Conservation (phyloP, 23 tunicate species). For the Trididemnum clinides region DNA sequence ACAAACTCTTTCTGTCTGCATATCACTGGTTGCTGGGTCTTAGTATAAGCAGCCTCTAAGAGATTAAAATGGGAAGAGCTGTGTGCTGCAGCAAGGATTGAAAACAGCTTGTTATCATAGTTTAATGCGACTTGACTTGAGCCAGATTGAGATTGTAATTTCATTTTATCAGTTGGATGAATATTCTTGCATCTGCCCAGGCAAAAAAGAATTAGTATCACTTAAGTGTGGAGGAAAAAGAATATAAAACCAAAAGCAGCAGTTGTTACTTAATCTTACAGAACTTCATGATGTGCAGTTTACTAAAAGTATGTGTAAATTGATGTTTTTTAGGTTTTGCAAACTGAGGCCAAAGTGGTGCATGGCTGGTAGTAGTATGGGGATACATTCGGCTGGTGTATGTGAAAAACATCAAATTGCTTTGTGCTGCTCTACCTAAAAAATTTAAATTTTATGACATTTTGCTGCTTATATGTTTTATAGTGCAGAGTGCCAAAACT, state of each 20-base stretch:
- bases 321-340: background rate
- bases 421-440: background rate
- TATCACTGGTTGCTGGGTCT: too few relatives aligned
- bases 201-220: slow-evolving; percentile 7
- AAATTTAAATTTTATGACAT: background rate
- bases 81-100: too few relatives aligned
- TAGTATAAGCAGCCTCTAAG: too few relatives aligned
- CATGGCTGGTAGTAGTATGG: background rate
- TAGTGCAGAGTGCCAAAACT: background rate
- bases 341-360: slow-evolving; percentile 4
- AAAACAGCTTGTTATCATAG: too few relatives aligned
- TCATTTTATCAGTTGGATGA: background rate
- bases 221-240: background rate
- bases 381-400: background rate
- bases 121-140: too few relatives aligned
- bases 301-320: background rate
- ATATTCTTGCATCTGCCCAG: background rate
- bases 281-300: slow-evolving; percentile 1
- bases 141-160: too few relatives aligned
- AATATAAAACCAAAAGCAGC: background rate
- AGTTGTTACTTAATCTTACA: background rate
- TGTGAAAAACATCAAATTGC: slow-evolving; percentile 15
- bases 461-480: background rate
- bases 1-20: too few relatives aligned
- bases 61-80: too few relatives aligned